Conservation (phyloP, 2,113 vertebrate genomes). For the Coturnix japonica region DNA sequence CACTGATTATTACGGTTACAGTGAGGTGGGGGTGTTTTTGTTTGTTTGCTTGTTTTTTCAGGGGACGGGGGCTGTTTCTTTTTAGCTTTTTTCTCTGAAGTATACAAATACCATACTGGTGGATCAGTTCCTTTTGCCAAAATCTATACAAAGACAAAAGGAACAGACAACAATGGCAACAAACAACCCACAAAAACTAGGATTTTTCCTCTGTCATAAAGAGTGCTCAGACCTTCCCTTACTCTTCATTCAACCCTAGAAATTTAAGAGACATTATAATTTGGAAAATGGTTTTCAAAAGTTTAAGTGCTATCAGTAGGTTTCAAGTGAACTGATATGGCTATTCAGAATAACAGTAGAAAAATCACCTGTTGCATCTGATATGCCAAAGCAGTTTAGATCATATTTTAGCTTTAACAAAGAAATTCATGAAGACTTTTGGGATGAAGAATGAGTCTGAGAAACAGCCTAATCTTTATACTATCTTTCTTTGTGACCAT, state of each 20-base stretch:
- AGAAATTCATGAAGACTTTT: constrained; percentile 1
- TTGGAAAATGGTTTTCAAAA: not conserved
- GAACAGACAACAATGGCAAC: not conserved
- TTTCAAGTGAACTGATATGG: not conserved
- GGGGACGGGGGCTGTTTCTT: not conserved
- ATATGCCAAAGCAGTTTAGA: not conserved
- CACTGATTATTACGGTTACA: not conserved
- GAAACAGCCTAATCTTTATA: constrained; percentile 8
- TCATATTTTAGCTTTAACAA: not conserved
- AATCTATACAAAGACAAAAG: not conserved
- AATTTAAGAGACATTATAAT: not conserved
- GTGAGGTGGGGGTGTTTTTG: not conserved
- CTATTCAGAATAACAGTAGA: not conserved
- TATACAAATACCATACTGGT: not conserved
- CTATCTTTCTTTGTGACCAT: not conserved
- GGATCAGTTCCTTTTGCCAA: not conserved
- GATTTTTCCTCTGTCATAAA: not conserved
- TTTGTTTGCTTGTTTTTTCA: not conserved
- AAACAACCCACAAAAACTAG: not conserved
- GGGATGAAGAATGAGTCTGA: constrained; percentile 13
- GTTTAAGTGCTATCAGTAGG: not conserved
- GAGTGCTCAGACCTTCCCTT: not conserved
- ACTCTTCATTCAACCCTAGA: not conserved
- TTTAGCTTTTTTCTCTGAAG: not conserved
- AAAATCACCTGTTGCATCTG: not conserved